Evolutionary conservation across 2,113 vertebrate species (phyloP).

Genomic region (Micronycteris hirsuta): DNA sequence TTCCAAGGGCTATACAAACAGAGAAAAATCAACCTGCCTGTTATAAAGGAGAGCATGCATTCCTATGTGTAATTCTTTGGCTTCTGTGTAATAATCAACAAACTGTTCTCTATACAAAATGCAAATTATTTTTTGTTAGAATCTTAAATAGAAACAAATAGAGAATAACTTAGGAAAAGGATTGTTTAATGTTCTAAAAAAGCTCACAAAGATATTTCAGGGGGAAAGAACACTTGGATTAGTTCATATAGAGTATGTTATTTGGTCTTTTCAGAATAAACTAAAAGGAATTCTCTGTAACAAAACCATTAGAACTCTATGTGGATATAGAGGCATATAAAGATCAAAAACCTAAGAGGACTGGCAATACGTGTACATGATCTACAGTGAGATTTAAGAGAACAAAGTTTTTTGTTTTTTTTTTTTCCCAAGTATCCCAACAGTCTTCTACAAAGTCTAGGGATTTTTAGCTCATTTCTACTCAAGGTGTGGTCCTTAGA

Average conservation of each 20-base stretch:
- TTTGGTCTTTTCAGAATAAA: background rate
- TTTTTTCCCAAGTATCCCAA: background rate
- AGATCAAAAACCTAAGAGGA: background rate
- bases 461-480: background rate
- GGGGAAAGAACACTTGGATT: background rate
- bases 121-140: background rate
- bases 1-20: background rate
- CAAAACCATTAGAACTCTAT: background rate
- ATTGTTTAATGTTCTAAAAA: background rate
- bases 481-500: background rate
- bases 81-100: background rate
- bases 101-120: background rate
- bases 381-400: background rate
- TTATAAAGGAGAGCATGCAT: background rate
- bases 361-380: background rate
- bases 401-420: background rate
- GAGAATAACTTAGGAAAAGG: background rate
- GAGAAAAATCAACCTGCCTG: background rate
- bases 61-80: background rate
- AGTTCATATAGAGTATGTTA: background rate
- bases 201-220: background rate
- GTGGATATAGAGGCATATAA: background rate
- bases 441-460: background rate
- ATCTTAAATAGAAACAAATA: background rate
- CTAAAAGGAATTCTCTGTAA: background rate